phyloP scores from a whole-genome alignment of 2,797 vertebrate species.

The Anguilla megastoma region DNA sequence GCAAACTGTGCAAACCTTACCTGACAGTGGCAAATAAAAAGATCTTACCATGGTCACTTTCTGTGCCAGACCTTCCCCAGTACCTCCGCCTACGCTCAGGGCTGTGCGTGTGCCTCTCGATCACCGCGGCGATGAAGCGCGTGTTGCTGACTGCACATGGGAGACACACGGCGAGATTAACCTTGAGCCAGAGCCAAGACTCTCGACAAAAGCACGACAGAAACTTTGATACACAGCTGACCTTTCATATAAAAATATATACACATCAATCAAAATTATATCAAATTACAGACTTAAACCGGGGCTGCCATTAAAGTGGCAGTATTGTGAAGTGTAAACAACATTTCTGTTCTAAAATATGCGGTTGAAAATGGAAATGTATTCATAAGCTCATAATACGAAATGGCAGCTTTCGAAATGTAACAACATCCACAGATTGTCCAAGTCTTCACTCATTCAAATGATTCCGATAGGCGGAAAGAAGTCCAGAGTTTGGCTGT shows the following conservation, averaged over 20 bases:
- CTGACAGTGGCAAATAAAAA: not conserved
- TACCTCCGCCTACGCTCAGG: conserved; percentile 91
- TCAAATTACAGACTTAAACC: not conserved
- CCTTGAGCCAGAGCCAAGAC: not conserved
- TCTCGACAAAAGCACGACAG: not conserved
- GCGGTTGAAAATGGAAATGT: not conserved
- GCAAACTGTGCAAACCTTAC: not conserved
- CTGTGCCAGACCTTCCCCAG: conserved; percentile 96
- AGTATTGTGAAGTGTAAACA: not conserved
- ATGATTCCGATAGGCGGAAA: not conserved
- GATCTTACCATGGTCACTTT: conserved; percentile 93
- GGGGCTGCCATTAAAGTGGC: not conserved
- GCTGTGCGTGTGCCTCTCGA: conserved; percentile 94
- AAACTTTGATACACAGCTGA: not conserved
- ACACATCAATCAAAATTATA: not conserved
- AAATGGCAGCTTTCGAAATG: not conserved
- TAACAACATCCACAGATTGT: not conserved
- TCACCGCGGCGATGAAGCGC: conserved; percentile 94
- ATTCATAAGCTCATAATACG: not conserved
- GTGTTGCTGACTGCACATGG: conserved; percentile 89
- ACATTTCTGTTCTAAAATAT: not conserved
- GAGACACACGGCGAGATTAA: not conserved
- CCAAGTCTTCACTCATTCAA: not conserved
- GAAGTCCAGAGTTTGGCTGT: not conserved
- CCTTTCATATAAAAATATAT: not conserved